phyloP scores from a whole-genome alignment of 2,888 invertebrate genomes.

The Tetranychus piercei region DNA sequence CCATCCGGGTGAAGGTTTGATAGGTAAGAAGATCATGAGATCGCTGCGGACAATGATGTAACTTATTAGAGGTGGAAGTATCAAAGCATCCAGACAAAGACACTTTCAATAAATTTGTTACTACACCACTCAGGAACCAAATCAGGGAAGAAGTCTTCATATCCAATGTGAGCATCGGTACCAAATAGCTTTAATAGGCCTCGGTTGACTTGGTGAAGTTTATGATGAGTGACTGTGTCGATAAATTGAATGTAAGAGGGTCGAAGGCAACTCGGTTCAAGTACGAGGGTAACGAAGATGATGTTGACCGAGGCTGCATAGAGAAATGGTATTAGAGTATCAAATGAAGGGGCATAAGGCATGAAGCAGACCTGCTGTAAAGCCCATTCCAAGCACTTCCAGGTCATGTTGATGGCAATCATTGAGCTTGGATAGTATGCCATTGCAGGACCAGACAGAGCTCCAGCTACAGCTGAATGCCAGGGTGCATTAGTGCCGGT shows the following conservation, averaged over 20 bases:
- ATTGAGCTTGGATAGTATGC: conserved; percentile 54
- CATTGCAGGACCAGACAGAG: conserved; percentile 51
- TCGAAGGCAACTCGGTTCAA: conserved; percentile 26
- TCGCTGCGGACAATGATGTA: background rate
- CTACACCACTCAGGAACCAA: conserved; percentile 23
- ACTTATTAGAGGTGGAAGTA: background rate
- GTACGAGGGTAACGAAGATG: conserved; percentile 13
- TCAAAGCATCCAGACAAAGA: conserved; percentile 25
- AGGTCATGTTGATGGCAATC: conserved; percentile 58
- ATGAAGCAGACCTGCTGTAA: background rate
- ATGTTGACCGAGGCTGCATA: conserved; percentile 7
- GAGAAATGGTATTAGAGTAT: background rate
- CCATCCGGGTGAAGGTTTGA: background rate
- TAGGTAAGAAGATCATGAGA: background rate
- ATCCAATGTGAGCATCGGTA: conserved; percentile 26
- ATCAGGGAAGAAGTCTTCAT: conserved; percentile 26
- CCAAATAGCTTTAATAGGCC: conserved; percentile 27
- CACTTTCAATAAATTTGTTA: conserved; percentile 25
- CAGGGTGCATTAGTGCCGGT: conserved; percentile 43
- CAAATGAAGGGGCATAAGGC: background rate
- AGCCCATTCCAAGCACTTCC: conserved; percentile 53
- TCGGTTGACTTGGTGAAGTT: conserved; percentile 25
- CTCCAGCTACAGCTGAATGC: conserved; percentile 50
- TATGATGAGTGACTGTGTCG: conserved; percentile 25
- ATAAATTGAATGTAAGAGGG: conserved; percentile 27